Evolutionary conservation across 2,888 invertebrate genomes (phyloP).

Genomic region (Scaptomyza flava): DNA sequence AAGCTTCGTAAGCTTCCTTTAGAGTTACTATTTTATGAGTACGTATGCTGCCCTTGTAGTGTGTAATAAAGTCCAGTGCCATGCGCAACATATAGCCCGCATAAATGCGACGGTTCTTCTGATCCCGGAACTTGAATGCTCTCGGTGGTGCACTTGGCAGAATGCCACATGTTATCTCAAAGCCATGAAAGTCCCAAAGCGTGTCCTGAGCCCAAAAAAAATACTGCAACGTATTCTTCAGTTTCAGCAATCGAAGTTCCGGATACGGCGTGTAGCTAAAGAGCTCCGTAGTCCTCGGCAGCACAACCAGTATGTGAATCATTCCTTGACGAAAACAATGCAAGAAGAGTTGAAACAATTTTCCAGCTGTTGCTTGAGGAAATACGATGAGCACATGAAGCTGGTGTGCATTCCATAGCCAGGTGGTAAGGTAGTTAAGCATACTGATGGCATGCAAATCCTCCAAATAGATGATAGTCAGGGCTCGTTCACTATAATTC

Average conservation of each 20-base stretch:
- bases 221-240: slow-evolving; percentile 41
- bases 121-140: slow-evolving; percentile 61
- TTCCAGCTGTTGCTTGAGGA: slow-evolving; percentile 25
- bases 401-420: slow-evolving; percentile 62
- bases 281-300: slow-evolving; percentile 27
- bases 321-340: slow-evolving; percentile 66
- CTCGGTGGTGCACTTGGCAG: slow-evolving; percentile 50
- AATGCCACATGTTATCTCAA: slow-evolving; percentile 45
- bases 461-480: slow-evolving; percentile 55
- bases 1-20: slow-evolving; percentile 32
- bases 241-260: slow-evolving; percentile 21
- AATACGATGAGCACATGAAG: slow-evolving; percentile 57
- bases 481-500: slow-evolving; percentile 51
- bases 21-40: slow-evolving; percentile 22
- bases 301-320: slow-evolving; percentile 48
- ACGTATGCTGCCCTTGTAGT: slow-evolving; percentile 60
- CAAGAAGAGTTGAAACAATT: slow-evolving; percentile 42
- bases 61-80: slow-evolving; percentile 53
- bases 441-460: slow-evolving; percentile 7
- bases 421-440: slow-evolving; percentile 45
- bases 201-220: slow-evolving; percentile 27
- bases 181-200: slow-evolving; percentile 57
- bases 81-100: slow-evolving; percentile 68
- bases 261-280: slow-evolving; percentile 67
- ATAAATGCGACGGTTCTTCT: slow-evolving; percentile 31